A percentile compares a stretch with the other conserved stretches of the same genome.
Evolutionary conservation across 2,888 invertebrate genomes (phyloP).

Genomic region (Drosophila fungiperda): DNA sequence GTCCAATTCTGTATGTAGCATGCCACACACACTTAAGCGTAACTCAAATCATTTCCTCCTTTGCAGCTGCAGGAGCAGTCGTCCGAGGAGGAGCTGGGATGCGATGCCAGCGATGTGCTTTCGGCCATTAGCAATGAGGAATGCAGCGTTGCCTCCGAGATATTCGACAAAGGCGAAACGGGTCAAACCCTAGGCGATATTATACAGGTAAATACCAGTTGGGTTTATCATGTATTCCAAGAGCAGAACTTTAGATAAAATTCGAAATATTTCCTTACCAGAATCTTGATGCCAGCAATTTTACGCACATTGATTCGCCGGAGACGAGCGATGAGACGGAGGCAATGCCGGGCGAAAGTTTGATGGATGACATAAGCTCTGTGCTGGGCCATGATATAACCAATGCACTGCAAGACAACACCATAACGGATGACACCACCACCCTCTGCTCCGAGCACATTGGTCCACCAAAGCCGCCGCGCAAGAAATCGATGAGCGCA

Average conservation of each 20-base stretch:
- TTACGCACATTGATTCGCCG: conserved; percentile 93
- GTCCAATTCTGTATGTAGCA: conserved; percentile 71
- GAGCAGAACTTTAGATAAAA: neutral
- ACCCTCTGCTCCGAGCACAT: conserved; percentile 87
- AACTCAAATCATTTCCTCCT: neutral
- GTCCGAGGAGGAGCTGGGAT: conserved; percentile 82
- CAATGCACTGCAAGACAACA: conserved; percentile 89
- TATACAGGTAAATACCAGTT: conserved; percentile 76
- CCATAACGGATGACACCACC: conserved; percentile 90
- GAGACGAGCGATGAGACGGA: conserved; percentile 92
- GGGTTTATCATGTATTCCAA: neutral
- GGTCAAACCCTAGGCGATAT: conserved; percentile 82
- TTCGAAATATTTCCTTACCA: conserved; percentile 44
- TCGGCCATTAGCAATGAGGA: conserved; percentile 89
- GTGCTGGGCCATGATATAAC: conserved; percentile 90
- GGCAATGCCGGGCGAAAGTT: conserved; percentile 91
- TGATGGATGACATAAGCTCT: conserved; percentile 92
- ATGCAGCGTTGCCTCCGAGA: conserved; percentile 90
- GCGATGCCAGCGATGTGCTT: conserved; percentile 87
- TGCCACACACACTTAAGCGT: neutral
- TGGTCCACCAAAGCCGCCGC: conserved; percentile 67
- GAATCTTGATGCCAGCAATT: conserved; percentile 85
- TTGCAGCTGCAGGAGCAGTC: conserved; percentile 80
- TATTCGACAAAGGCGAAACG: conserved; percentile 86
- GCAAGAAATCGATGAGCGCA: conserved; percentile 69